Percentiles rank a stretch among this genome's conserved stretches.
Evolutionary conservation across 2,888 invertebrate species (phyloP).

Genomic region (Drosophila aldrichi): DNA sequence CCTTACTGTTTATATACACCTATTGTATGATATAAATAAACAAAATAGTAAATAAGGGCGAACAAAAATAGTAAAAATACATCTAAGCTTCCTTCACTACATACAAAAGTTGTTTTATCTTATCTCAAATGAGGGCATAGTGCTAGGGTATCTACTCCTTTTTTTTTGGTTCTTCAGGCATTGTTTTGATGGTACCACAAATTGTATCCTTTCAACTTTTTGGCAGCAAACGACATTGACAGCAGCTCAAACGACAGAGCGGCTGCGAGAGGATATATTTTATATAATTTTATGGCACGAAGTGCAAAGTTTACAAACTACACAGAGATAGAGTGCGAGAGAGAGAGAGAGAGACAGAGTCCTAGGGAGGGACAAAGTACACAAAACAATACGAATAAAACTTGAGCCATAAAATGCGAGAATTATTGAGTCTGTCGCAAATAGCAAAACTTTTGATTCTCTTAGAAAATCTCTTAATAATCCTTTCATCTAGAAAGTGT

Average conservation of each 20-base stretch:
- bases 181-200: conserved; percentile 32
- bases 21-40: background rate
- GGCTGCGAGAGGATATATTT: conserved; percentile 45
- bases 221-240: conserved; percentile 32
- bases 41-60: background rate
- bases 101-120: background rate
- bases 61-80: background rate
- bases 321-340: background rate
- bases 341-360: background rate
- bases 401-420: conserved; percentile 59
- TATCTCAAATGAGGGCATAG: conserved; percentile 4
- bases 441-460: conserved; percentile 60
- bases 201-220: conserved; percentile 51
- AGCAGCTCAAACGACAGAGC: conserved; percentile 18
- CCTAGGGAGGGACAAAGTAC: conserved; percentile 8
- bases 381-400: conserved; percentile 57
- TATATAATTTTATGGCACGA: conserved; percentile 60
- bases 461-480: conserved; percentile 56
- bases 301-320: conserved; percentile 55
- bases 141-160: background rate
- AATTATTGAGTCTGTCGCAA: conserved; percentile 59
- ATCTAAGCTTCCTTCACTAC: no score
- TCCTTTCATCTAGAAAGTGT: conserved; percentile 56
- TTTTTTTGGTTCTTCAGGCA: background rate
- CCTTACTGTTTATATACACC: no score